Evolutionary conservation across 1,140 invertebrate species (phyloP), one percentile per base, ranked within the genome.

Genomic region (Araneus ventricosus): DNA sequence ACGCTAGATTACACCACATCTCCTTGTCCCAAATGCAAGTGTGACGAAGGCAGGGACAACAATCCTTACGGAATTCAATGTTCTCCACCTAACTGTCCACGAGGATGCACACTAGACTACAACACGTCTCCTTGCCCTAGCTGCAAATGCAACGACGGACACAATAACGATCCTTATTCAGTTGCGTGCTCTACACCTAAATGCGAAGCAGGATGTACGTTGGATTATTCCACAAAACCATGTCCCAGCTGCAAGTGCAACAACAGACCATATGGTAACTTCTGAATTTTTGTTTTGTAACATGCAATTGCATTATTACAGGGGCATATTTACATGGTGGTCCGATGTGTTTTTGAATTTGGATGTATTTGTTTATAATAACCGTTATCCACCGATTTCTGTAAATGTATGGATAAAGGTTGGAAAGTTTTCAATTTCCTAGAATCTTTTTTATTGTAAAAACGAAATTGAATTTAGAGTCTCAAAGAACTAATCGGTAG

Each of bases 71-170:
- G 75, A 80, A 22, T 39, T 41, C 39, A 41, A 39, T 84, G 80
- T 30, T 84, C 80, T 0, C 34, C 75, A n/a, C 89, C 89, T 24
- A 90, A 41, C 5, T 90, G 89, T 30, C 20, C 7, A 6, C 4
- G 6, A n/a, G 89, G 79, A 5, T 90, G 89, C 24, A 34, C 24
- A 17, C 20, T 90, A 27, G 41, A 75, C 14, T 61, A 79, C n/a
- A 37, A 5, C 17, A 20, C 39, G 10, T 22, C 5, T 34, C 37
- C 39, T 45, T 91, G 89, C 27, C 89, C 89, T 27, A 34, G 57
- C 34, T 91, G 89, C 4, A 30, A 41, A 59, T 91, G 89, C 39
- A 17, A 45, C 20, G 27, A 30, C n/a, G 39, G 80, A 82, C 27
- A 39, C 1, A 41, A 82, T 63, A 63, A 63, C 20, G 24, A 5